phyloP scores from a whole-genome alignment of 2,888 invertebrate genomes.

The Pseudococcus viburni region DNA sequence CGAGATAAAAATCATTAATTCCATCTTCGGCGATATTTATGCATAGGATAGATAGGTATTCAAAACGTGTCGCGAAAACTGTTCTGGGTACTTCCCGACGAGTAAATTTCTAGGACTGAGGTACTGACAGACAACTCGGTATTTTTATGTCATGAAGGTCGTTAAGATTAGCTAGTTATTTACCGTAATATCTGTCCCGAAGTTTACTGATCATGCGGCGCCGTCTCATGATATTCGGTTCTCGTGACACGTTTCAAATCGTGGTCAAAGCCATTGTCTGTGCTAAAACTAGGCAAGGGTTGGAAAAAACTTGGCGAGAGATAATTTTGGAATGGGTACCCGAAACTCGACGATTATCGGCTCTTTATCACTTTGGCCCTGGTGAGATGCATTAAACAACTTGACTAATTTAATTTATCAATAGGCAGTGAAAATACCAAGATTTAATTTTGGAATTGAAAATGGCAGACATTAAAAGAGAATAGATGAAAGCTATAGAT shows the following conservation, averaged over 20 bases:
- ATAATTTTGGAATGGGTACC: neutral
- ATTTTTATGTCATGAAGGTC: neutral
- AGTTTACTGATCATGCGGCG: conserved; percentile 6
- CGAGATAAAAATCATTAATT: neutral
- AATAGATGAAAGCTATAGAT: neutral
- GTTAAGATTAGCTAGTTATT: neutral
- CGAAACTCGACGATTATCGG: neutral
- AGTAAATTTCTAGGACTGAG: neutral
- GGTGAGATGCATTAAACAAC: neutral
- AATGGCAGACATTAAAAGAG: neutral
- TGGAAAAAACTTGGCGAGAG: neutral
- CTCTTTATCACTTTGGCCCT: neutral
- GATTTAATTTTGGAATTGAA: neutral
- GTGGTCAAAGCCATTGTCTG: neutral
- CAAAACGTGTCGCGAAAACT: conserved; percentile 14
- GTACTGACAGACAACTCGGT: neutral
- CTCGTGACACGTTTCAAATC: conserved; percentile 15
- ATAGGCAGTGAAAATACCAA: no score
- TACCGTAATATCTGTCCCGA: conserved; percentile 14
- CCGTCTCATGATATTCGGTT: neutral
- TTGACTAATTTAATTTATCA: neutral
- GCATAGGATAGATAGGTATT: neutral
- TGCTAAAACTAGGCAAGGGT: neutral
- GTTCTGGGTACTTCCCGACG: neutral
- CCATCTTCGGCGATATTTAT: neutral